Conservation (phyloP, 2,797 vertebrate genomes). For the Acrossocheilus wenchowensis region DNA sequence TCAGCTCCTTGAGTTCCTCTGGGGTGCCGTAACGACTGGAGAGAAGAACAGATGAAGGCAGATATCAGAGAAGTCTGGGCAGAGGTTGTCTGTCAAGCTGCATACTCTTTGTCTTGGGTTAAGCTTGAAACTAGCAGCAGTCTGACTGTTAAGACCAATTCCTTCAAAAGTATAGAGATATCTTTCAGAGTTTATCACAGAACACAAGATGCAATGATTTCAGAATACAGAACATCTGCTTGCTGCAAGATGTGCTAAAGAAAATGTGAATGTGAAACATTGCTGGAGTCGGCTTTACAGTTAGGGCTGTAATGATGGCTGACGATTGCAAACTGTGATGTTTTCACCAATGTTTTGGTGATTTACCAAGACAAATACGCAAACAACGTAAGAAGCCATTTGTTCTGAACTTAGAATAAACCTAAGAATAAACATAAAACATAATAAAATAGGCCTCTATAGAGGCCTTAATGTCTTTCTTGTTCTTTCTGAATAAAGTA, state of each 20-base stretch:
- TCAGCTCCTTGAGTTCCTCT: slow-evolving; percentile 92
- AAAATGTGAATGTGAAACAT: background rate
- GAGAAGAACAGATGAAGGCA: slow-evolving; percentile 13
- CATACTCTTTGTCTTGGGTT: background rate
- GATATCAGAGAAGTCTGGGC: slow-evolving; percentile 7
- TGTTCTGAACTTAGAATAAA: background rate
- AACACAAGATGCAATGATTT: background rate
- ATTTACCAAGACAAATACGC: background rate
- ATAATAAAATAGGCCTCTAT: background rate
- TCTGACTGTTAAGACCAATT: background rate
- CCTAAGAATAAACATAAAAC: background rate
- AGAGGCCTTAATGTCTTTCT: background rate
- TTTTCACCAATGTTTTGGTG: background rate
- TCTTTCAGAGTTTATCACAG: background rate
- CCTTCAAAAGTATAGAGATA: slow-evolving; percentile 15
- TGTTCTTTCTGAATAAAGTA: background rate
- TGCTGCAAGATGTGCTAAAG: background rate
- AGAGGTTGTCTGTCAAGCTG: background rate
- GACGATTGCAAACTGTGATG: background rate
- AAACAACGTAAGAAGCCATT: background rate
- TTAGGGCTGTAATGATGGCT: background rate
- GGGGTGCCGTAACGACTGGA: slow-evolving; percentile 92
- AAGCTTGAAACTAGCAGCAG: slow-evolving; percentile 8
- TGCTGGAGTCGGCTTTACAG: background rate
- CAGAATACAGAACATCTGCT: background rate